A percentile compares a stretch with the other conserved stretches of the same genome.
Conservation (phyloP, 2,113 vertebrate species). For the Sebastes fasciatus region DNA sequence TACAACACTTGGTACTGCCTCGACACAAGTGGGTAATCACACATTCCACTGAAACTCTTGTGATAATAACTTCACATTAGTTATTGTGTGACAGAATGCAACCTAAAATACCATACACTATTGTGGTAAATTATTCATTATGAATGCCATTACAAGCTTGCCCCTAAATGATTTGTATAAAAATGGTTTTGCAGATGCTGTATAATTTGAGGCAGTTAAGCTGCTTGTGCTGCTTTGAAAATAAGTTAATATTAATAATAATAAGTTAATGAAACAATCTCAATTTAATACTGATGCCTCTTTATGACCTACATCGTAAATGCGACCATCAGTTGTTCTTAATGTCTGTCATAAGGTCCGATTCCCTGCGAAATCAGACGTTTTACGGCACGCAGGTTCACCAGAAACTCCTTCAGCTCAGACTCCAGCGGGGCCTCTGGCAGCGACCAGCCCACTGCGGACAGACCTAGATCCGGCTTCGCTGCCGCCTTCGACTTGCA, state of each 20-base stretch:
- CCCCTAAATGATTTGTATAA: not conserved
- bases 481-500: no score
- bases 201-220: not conserved
- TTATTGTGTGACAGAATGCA: not conserved
- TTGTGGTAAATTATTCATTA: not conserved
- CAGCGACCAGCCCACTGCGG: no score
- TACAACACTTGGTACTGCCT: not conserved
- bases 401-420: no score
- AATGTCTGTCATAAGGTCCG: no score
- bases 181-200: not conserved
- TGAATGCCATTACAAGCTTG: not conserved
- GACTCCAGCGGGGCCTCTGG: no score
- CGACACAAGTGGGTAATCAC: constrained; percentile 19
- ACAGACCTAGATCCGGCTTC: no score
- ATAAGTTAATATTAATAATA: not conserved
- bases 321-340: no score
- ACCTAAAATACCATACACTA: not conserved
- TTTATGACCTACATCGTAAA: no score
- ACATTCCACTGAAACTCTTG: constrained; percentile 7
- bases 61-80: not conserved
- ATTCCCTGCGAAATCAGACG: no score
- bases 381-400: no score
- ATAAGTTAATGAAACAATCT: no score
- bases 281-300: no score
- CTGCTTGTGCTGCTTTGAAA: not conserved